Conservation (phyloP, 2,113 vertebrate species). For the Osmerus mordax region DNA sequence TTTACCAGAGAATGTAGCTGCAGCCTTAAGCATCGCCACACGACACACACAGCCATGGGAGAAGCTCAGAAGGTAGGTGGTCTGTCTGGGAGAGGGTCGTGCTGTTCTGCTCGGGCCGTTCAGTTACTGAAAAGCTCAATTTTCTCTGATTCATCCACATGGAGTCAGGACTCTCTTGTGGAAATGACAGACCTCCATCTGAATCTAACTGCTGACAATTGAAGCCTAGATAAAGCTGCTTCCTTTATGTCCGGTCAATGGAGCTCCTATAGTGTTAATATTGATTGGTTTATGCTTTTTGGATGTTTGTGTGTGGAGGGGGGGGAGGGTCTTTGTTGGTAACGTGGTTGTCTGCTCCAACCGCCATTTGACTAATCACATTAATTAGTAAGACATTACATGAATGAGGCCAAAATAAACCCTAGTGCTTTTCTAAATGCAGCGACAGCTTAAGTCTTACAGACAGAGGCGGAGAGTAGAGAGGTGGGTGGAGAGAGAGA, state of each 20-base stretch:
- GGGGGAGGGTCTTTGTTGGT: neutral
- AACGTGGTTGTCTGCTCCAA: slow-evolving; percentile 20
- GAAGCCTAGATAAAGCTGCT: too few relatives aligned
- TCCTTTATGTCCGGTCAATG: too few relatives aligned
- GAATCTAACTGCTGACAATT: too few relatives aligned
- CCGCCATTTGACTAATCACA: slow-evolving; percentile 41
- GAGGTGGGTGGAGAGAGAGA: neutral
- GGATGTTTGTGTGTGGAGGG: slow-evolving; percentile 5
- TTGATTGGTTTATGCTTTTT: too few relatives aligned
- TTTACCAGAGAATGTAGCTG: slow-evolving; percentile 67
- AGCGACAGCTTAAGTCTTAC: slow-evolving; percentile 35
- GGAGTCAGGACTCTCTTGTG: too few relatives aligned
- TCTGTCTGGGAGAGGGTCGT: neutral
- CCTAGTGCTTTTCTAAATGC: slow-evolving; percentile 31
- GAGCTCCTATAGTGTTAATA: too few relatives aligned
- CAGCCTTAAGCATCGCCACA: slow-evolving; percentile 43
- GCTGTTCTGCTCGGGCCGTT: neutral
- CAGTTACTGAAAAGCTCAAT: neutral
- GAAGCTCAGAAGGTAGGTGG: slow-evolving; percentile 81
- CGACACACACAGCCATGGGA: slow-evolving; percentile 73
- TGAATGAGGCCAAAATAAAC: slow-evolving; percentile 41
- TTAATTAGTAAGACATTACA: slow-evolving; percentile 36
- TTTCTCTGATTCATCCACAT: neutral
- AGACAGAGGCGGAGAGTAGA: neutral
- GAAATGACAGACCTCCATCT: too few relatives aligned